These are phyloP conservation scores for Oligia latruncula DNA, from an alignment of 2,888 invertebrate genomes.

Conservation along the genomic window DNA sequence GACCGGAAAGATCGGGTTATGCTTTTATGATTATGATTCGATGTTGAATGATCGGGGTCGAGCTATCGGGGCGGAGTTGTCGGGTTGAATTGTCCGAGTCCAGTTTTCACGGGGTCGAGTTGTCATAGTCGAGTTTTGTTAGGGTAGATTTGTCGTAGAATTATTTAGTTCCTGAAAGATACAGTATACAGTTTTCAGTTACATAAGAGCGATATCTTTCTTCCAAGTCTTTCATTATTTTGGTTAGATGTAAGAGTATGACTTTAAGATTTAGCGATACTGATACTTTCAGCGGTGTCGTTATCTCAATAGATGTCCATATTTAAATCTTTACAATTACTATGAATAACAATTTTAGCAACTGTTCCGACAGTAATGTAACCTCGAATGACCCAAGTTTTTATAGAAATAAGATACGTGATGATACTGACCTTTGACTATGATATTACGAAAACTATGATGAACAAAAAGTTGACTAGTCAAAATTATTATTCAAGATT, in stretches of 20 bases:
- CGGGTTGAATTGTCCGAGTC: background rate
- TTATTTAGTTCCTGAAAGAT: background rate
- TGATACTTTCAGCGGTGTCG: slow-evolving; percentile 15
- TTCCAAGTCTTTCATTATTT: background rate
- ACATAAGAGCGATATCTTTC: background rate
- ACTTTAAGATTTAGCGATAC: slow-evolving; percentile 8
- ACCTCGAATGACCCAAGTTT: slow-evolving; percentile 34
- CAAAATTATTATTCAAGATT: slow-evolving; percentile 19
- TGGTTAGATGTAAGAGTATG: background rate
- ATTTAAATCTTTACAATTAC: slow-evolving; percentile 9
- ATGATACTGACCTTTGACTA: slow-evolving; percentile 22
- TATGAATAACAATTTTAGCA: slow-evolving; percentile 32
- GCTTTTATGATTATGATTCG: background rate
- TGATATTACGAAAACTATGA: slow-evolving; percentile 17
- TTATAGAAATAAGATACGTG: slow-evolving; percentile 19
- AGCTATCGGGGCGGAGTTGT: background rate
- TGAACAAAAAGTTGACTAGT: slow-evolving; percentile 15
- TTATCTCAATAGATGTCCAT: slow-evolving; percentile 7
- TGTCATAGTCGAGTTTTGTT: background rate
- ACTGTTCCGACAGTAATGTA: background rate
- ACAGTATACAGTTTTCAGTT: background rate
- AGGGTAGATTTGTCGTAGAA: background rate
- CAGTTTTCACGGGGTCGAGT: background rate
- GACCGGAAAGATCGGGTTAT: background rate
- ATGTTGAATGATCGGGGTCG: background rate